Conservation (phyloP, 2,888 invertebrate species). For the Carabus problematicus region DNA sequence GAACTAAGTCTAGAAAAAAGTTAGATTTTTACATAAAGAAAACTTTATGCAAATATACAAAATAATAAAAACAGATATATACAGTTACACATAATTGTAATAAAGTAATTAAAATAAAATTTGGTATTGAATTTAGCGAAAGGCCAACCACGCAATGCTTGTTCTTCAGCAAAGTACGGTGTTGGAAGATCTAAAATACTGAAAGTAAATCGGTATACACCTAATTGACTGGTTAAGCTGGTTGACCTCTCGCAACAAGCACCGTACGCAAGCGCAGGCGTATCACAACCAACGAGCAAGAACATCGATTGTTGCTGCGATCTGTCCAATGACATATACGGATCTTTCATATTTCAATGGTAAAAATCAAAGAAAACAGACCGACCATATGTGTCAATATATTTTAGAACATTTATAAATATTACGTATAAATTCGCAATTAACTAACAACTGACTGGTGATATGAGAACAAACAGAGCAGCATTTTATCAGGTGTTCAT, state of each 20-base stretch:
- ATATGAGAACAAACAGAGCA: slow-evolving; percentile 31
- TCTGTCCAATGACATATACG: slow-evolving; percentile 13
- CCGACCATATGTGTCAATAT: no score
- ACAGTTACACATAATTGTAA: slow-evolving; percentile 28
- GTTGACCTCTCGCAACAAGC: slow-evolving; percentile 32
- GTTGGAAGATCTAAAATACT: neutral
- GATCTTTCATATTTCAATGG: no score
- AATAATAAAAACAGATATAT: slow-evolving; percentile 37
- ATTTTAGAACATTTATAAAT: no score
- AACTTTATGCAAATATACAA: slow-evolving; percentile 37
- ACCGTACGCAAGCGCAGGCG: slow-evolving; percentile 37
- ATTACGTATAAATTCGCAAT: no score
- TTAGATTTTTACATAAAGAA: slow-evolving; percentile 32
- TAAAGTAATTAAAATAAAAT: slow-evolving; percentile 34
- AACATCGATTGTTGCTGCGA: slow-evolving; percentile 36
- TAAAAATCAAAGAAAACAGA: no score
- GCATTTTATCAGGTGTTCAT: slow-evolving; percentile 36
- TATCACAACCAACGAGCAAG: slow-evolving; percentile 40
- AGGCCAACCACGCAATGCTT: slow-evolving; percentile 23
- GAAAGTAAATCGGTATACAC: neutral
- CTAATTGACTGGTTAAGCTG: neutral
- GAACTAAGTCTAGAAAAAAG: slow-evolving; percentile 32
- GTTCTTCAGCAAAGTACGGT: no score
- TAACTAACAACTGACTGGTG: no score
- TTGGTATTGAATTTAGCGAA: slow-evolving; percentile 35